These are phyloP conservation scores for Drosophila kanapiae DNA, from an alignment of 1,140 invertebrate species.

Conservation along the genomic window DNA sequence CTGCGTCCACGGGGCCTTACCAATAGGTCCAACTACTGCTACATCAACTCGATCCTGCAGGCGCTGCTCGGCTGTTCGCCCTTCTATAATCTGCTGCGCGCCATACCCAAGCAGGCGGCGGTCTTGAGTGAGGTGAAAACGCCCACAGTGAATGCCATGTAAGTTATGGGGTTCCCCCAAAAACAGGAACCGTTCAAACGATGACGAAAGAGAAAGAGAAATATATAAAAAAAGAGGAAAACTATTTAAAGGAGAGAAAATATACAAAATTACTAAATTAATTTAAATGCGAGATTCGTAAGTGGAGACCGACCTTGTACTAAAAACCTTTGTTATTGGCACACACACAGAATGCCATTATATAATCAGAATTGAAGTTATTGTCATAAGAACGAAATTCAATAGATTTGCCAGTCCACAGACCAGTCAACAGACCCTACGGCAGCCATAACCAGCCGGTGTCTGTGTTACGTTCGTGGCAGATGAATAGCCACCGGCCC, in stretches of 20 bases:
- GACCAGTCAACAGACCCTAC: conserved; percentile 77
- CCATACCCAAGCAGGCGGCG: conserved; percentile 88
- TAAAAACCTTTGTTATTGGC: not conserved
- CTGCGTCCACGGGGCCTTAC: conserved; percentile 94
- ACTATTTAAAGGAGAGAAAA: no score
- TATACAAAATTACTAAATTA: not conserved
- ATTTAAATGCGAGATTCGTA: not conserved
- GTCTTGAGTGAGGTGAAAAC: conserved; percentile 89
- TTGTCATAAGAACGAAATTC: not conserved
- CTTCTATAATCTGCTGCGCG: conserved; percentile 95
- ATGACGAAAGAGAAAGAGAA: not conserved
- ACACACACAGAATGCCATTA: conserved; percentile 5
- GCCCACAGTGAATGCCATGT: conserved; percentile 95
- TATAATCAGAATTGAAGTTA: conserved; percentile 1
- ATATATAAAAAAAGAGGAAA: not conserved
- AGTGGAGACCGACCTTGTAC: not conserved
- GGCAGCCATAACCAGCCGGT: conserved; percentile 47
- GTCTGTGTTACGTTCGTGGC: conserved; percentile 81
- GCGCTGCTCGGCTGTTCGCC: conserved; percentile 96
- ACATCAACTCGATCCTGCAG: conserved; percentile 96
- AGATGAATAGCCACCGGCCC: conserved; percentile 60
- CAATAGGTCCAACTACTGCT: conserved; percentile 97
- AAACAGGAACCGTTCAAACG: not conserved
- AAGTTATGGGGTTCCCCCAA: conserved; percentile 44
- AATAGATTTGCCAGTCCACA: conserved; percentile 43